Base-by-base conservation (phyloP, 2,888 invertebrate species). In the Acronicta aceris region DNA sequence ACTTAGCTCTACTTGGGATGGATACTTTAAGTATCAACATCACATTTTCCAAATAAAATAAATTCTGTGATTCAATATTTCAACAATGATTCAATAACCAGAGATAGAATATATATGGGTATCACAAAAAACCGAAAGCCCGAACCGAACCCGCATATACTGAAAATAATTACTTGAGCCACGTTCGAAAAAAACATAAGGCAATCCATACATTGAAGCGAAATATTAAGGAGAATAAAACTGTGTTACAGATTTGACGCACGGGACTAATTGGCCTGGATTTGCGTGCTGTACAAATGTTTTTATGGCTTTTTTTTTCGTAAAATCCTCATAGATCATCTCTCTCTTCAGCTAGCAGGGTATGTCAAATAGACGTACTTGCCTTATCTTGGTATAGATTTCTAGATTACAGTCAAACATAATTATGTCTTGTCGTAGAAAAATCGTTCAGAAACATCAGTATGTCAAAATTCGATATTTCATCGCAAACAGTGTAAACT, bases 91-190 rank as follows among this genome's bases (percentile, higher is more conserved):
- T 64, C 64, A 74, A 76, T 76, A 79, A 53, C 61, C 56, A 17
- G 60, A 38, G 49, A 40, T 46, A 67, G n/a, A n/a, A 66, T 71
- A 40, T 67, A 76, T 59, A 63, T 60, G 48, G 54, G 58, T 61
- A 62, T 40, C 58, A 47, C 48, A 63, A 79, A 71, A 70, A 77
- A 69, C 43, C 50, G 58, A 65, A 65, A 30, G 30, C 30, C 60
- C 25, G 58, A 21, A 21, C 21, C 21, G 4, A 41, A 62, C 65
- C 51, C 70, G 57, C 65, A 21, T 21, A 21, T 57, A 65, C 65
- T 53, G 71, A 70, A 74, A 74, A 74, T 74, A 77, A 79, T 81
- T 74, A 78, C 71, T 73, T 56, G 59, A 52, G 49, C 55, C 64
- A 68, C 71, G 60, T 67, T 73, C 67, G 71, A 68, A 69, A n/a